phyloP scores from a whole-genome alignment of 2,888 invertebrate species.

The Clunio marinus region DNA sequence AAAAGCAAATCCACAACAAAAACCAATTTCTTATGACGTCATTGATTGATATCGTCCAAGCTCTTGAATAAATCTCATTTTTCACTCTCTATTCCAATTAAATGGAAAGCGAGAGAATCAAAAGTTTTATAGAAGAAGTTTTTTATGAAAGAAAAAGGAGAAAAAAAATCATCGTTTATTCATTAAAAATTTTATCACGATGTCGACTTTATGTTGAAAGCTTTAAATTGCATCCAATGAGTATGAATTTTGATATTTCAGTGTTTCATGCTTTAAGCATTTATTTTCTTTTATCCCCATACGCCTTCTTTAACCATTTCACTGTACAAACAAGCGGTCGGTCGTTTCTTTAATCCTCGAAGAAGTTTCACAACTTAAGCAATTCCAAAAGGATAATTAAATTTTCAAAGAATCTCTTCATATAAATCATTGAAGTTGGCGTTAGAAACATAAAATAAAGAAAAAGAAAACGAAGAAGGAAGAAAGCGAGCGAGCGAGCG shows the following conservation, averaged over 20 bases:
- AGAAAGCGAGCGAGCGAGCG: background rate
- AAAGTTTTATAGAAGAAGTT: background rate
- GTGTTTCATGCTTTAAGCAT: too few species aligned
- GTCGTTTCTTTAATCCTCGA: too few species aligned
- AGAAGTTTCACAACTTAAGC: background rate
- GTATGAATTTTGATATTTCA: too few species aligned
- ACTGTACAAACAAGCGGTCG: too few species aligned
- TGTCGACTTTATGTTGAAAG: background rate
- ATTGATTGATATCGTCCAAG: too few species aligned
- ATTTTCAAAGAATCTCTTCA: background rate
- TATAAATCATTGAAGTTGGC: constrained; percentile 28
- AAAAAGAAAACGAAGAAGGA: background rate
- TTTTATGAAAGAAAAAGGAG: too few species aligned
- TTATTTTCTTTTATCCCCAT: too few species aligned
- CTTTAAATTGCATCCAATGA: background rate
- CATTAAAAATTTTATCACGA: background rate
- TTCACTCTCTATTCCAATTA: background rate
- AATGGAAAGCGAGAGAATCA: background rate
- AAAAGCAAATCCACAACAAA: too few species aligned
- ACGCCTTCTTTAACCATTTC: too few species aligned
- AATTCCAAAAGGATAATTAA: constrained; percentile 23
- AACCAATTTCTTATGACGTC: too few species aligned
- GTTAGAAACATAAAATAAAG: background rate
- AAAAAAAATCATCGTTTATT: background rate
- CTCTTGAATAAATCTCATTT: too few species aligned